Percentiles rank a stretch among this genome's conserved stretches.
Evolutionary conservation across 2,113 vertebrate genomes (phyloP).

Genomic region (Python bivittatus): DNA sequence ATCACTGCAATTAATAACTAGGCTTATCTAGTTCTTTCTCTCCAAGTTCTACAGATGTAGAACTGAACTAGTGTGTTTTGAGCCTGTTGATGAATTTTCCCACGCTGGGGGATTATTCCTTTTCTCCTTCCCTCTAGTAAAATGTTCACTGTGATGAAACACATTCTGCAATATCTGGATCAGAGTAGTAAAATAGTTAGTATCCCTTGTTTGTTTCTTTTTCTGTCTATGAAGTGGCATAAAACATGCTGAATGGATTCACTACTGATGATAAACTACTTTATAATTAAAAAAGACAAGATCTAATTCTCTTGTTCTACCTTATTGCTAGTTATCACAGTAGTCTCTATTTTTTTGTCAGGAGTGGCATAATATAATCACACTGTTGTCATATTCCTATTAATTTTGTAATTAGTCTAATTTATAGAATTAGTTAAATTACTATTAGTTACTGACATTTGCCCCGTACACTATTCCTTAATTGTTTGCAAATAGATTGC

Average conservation of each 20-base stretch:
- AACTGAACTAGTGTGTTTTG: not conserved
- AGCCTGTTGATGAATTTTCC: not conserved
- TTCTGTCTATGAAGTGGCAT: not conserved
- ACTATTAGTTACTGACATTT: slow-evolving; percentile 41
- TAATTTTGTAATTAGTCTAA: slow-evolving; percentile 61
- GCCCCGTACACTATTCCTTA: slow-evolving; percentile 31
- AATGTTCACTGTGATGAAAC: not conserved
- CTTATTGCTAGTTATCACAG: slow-evolving; percentile 40
- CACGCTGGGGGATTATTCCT: not conserved
- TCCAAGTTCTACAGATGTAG: not conserved
- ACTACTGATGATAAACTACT: slow-evolving; percentile 27
- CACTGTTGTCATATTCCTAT: slow-evolving; percentile 46
- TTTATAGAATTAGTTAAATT: slow-evolving; percentile 28
- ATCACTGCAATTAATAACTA: not conserved
- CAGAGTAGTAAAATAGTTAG: not conserved
- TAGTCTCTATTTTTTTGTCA: slow-evolving; percentile 55
- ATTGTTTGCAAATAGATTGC: slow-evolving; percentile 25
- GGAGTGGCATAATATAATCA: slow-evolving; percentile 45
- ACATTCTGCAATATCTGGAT: not conserved
- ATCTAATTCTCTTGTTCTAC: slow-evolving; percentile 49
- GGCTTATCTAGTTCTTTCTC: not conserved
- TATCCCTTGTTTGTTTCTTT: not conserved
- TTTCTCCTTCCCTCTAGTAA: not conserved
- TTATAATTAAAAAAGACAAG: slow-evolving; percentile 50
- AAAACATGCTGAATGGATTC: slow-evolving; percentile 6